Conservation (phyloP, 2,888 invertebrate species). For the Iselma pallidipennis region DNA sequence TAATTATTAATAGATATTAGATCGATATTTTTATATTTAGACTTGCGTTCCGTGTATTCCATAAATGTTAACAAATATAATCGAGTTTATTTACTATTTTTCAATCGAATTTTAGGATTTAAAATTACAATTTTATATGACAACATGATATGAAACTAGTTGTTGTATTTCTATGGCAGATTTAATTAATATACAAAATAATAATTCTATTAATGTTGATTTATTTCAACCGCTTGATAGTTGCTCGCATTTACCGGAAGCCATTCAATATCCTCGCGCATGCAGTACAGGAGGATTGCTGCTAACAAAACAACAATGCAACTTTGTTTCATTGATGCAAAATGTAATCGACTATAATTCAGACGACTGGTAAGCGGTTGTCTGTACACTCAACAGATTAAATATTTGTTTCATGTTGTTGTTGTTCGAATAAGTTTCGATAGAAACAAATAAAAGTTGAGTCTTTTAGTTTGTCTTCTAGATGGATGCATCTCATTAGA, state of each 20-base stretch:
- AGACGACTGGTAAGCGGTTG: neutral
- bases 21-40: too few relatives aligned
- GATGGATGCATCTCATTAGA: constrained; percentile 6
- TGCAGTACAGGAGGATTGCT: constrained; percentile 5
- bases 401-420: neutral
- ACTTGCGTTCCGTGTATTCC: too few relatives aligned
- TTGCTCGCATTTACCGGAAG: constrained; percentile 12
- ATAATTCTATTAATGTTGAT: constrained; percentile 23
- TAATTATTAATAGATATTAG: too few relatives aligned
- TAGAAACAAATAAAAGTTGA: too few relatives aligned
- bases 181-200: constrained; percentile 18
- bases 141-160: neutral
- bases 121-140: neutral
- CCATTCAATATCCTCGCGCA: constrained; percentile 21
- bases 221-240: constrained; percentile 18
- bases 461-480: constrained; percentile 2
- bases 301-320: constrained; percentile 18
- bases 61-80: too few relatives aligned
- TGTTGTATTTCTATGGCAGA: constrained; percentile 8
- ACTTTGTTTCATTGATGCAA: constrained; percentile 13
- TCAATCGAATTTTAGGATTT: too few relatives aligned
- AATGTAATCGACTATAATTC: constrained; percentile 1
- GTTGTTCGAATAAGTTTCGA: neutral
- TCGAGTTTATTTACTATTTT: too few relatives aligned
- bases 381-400: constrained; percentile 7